These are phyloP conservation scores for Chirona hameri DNA, from an alignment of 2,888 invertebrate species.

Conservation along the genomic window DNA sequence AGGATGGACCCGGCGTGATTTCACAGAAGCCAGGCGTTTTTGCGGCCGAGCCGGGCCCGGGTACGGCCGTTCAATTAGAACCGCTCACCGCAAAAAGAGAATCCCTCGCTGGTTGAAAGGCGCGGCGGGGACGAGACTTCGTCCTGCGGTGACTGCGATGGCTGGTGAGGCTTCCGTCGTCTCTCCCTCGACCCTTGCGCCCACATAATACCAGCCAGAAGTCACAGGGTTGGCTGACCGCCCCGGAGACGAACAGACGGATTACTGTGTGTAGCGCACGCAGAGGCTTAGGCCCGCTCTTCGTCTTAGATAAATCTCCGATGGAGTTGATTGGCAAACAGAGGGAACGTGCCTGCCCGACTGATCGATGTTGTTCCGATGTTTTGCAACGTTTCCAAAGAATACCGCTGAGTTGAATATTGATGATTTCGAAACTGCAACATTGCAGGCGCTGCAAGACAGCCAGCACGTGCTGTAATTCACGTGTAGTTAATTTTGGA, in stretches of 20 bases:
- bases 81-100: neutral
- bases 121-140: neutral
- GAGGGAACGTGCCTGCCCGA: neutral
- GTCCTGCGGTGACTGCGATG: neutral
- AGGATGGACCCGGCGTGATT: neutral
- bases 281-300: neutral
- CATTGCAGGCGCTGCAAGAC: neutral
- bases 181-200: neutral
- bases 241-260: neutral
- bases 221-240: neutral
- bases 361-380: neutral
- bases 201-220: neutral
- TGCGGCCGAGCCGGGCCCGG: neutral
- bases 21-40: conserved; percentile 3
- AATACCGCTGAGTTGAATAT: neutral
- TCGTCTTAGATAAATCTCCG: neutral
- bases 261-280: neutral
- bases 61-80: conserved; percentile 8
- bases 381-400: neutral
- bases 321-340: neutral
- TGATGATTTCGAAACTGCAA: neutral
- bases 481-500: neutral
- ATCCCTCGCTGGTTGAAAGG: neutral
- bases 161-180: neutral
- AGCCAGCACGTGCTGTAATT: neutral